These are phyloP conservation scores for Clarias pachynema DNA, from an alignment of 2,797 vertebrate genomes.

Conservation along the genomic window DNA sequence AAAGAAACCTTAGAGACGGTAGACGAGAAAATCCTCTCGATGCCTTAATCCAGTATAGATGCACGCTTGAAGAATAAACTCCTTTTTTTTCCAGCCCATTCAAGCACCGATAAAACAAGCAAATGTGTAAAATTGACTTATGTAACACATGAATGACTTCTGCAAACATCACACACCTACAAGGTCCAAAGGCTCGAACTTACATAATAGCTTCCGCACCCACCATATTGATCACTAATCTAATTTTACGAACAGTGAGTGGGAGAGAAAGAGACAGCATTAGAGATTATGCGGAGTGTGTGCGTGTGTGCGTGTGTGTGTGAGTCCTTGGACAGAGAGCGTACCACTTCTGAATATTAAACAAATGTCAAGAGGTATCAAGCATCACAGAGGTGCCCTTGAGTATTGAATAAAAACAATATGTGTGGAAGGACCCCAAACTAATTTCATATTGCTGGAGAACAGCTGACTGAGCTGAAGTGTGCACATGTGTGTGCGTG, in stretches of 20 bases:
- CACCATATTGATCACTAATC: constrained; percentile 40
- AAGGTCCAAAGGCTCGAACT: constrained; percentile 13
- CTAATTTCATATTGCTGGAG: constrained; percentile 46
- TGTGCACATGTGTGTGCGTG: constrained; percentile 35
- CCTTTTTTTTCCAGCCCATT: neutral
- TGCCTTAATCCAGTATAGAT: neutral
- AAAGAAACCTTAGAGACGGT: constrained; percentile 1
- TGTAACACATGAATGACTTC: constrained; percentile 21
- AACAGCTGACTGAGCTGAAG: constrained; percentile 51
- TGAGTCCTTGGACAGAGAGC: constrained; percentile 27
- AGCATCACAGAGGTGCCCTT: constrained; percentile 29
- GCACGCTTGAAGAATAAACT: neutral
- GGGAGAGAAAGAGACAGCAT: constrained; percentile 19
- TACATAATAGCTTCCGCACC: constrained; percentile 27
- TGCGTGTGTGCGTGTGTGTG: neutral
- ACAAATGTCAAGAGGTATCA: constrained; percentile 42
- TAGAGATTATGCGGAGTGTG: neutral
- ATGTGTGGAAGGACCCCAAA: constrained; percentile 17
- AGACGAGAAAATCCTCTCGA: constrained; percentile 10
- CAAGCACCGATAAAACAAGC: constrained; percentile 4
- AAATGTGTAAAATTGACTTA: constrained; percentile 19
- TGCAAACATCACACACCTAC: constrained; percentile 39
- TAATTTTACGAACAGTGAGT: constrained; percentile 23
- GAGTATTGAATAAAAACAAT: constrained; percentile 32
- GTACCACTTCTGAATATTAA: constrained; percentile 40